Conservation (phyloP, 2,797 vertebrate genomes). For the Sebastes diaconus region DNA sequence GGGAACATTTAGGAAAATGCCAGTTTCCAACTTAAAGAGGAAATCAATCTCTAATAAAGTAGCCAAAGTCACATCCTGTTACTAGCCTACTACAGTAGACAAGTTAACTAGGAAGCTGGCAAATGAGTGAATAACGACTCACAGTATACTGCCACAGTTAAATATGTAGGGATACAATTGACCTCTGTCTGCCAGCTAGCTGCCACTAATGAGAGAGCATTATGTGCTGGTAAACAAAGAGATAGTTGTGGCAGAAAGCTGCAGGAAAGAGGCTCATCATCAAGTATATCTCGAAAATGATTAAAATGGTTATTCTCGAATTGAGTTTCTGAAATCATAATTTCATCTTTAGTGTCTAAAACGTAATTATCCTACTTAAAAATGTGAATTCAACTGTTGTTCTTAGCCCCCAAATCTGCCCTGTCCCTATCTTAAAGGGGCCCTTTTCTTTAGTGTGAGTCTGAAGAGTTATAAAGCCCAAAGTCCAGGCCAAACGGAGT, state of each 20-base stretch:
- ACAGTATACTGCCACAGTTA: neutral
- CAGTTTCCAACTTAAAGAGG: constrained; percentile 32
- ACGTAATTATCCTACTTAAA: neutral
- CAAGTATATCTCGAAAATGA: neutral
- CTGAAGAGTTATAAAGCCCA: too few species aligned
- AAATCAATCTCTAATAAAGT: constrained; percentile 52
- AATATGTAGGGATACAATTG: constrained; percentile 25
- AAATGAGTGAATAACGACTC: constrained; percentile 14
- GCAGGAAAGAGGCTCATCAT: neutral
- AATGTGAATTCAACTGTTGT: neutral
- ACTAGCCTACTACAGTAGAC: neutral
- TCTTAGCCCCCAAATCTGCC: neutral
- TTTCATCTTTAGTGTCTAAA: neutral
- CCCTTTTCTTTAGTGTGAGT: too few species aligned
- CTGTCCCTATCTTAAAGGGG: neutral
- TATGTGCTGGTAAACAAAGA: constrained; percentile 8
- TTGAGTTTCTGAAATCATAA: neutral
- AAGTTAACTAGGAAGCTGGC: neutral
- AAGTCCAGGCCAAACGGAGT: too few species aligned
- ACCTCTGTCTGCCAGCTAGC: constrained; percentile 37
- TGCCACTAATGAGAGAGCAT: constrained; percentile 25
- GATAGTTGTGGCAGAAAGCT: constrained; percentile 18
- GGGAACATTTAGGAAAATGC: constrained; percentile 52
- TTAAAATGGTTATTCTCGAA: neutral
- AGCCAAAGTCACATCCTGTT: constrained; percentile 30